Percentiles rank a stretch among this genome's conserved stretches.
These are phyloP conservation scores for Synanthedon formicaeformis DNA, from an alignment of 2,888 invertebrate genomes.

Conservation along the genomic window DNA sequence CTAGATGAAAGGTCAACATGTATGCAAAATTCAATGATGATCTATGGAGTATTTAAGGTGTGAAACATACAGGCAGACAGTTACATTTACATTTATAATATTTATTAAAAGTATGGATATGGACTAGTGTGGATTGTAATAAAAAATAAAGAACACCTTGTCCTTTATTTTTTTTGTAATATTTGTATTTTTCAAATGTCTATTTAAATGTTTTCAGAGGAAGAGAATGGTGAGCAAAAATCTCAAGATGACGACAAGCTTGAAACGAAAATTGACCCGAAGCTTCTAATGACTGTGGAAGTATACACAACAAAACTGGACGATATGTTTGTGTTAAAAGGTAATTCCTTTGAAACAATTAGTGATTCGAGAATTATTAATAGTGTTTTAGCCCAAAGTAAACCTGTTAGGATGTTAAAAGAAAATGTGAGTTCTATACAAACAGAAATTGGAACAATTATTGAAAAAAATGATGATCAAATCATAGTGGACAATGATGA, in stretches of 20 bases:
- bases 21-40: too few relatives aligned
- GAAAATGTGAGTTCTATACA: constrained; percentile 10
- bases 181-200: background rate
- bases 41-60: too few relatives aligned
- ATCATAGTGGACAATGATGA: constrained; percentile 3
- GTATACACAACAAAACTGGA: constrained; percentile 47
- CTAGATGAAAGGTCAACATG: too few relatives aligned
- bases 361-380: constrained; percentile 25
- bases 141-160: too few relatives aligned
- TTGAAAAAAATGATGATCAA: constrained; percentile 6
- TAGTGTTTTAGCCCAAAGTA: constrained; percentile 32
- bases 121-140: too few relatives aligned
- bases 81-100: too few relatives aligned
- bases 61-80: too few relatives aligned
- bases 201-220: background rate
- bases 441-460: background rate
- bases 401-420: constrained; percentile 18
- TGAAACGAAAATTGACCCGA: constrained; percentile 34
- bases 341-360: constrained; percentile 18
- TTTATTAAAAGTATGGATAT: too few relatives aligned
- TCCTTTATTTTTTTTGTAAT: background rate
- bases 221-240: background rate
- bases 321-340: constrained; percentile 32
- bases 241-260: constrained; percentile 6
- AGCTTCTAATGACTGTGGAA: constrained; percentile 43